Base-by-base conservation (phyloP, 2,888 invertebrate species). In the Cheiracanthium punctorium region DNA sequence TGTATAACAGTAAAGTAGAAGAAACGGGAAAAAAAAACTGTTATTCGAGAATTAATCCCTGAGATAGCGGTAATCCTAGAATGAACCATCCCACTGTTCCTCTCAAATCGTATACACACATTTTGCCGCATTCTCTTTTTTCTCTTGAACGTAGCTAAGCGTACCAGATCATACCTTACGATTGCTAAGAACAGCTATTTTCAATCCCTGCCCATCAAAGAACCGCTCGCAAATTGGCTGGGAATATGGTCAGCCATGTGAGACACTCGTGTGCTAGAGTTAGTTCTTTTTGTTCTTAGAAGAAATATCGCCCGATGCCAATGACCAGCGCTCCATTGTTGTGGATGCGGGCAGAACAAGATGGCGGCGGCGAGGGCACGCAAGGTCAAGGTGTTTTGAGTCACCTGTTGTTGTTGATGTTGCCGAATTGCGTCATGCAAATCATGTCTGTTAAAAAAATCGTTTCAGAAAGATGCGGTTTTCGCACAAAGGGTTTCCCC, bases 251-350 rank as follows among this genome's bases (percentile, higher is more conserved):
- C 76, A 76, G 1, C 76, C 76, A 67, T 67, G 76, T 72, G 76
- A 76, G 43, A 76, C 75, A 28, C 37, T 24, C 17, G 28, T 4
- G 37, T 33, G n/a, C 8, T 7, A 17, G n/a, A n/a, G n/a, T n/a
- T n/a, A 30, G 28, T 14, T 33, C 48, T n/a, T 41, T 67, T 30
- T 29, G 43, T 67, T 76, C 67, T 76, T 76, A 28, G 67, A 17
- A 64, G 58, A 72, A 80, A 80, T 80, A 24, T 52, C 48, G 48
- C 24, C 33, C 10, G 65, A 80, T 43, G 80, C 37, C 80, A 80
- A 72, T 80, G 80, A 80, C 80, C 80, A 80, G 37, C 29, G 17
- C 30, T 72, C 65, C 65, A 80, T 80, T 80, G 80, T 80, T 58
- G 72, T 58, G 1, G 67, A 32, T 67, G 67, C 67, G 67, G 67